phyloP scores from a whole-genome alignment of 2,113 vertebrate species.

The Phoxinus phoxinus region DNA sequence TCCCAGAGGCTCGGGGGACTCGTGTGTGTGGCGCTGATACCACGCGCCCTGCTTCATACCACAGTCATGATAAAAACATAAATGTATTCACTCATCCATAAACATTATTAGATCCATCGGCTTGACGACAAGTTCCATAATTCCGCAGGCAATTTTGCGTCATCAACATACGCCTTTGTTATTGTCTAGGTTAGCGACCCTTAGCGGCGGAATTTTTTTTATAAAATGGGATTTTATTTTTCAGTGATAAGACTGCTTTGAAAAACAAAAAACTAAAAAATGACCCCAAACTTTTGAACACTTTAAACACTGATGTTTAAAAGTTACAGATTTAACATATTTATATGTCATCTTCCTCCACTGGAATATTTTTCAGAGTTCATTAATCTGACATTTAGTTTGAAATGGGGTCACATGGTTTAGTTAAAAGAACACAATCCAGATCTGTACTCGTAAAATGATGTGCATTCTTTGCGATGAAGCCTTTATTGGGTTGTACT shows the following conservation, averaged over 20 bases:
- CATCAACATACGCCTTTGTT: too few species aligned
- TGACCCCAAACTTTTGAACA: not conserved
- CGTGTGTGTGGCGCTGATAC: too few species aligned
- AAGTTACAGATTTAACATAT: not conserved
- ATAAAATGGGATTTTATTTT: too few species aligned
- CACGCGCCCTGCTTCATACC: too few species aligned
- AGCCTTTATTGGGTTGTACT: not conserved
- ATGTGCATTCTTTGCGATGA: conserved; percentile 22
- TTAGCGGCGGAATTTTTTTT: too few species aligned
- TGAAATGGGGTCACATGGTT: conserved; percentile 5
- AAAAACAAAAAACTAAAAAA: not conserved
- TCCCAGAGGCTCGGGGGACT: too few species aligned
- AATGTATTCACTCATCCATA: too few species aligned
- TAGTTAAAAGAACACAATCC: conserved; percentile 33
- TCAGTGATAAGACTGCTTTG: not conserved
- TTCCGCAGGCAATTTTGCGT: too few species aligned
- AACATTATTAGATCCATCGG: too few species aligned
- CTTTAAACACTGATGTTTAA: not conserved
- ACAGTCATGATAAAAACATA: too few species aligned
- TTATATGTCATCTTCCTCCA: conserved; percentile 18
- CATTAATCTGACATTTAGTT: conserved; percentile 19
- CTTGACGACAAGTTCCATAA: too few species aligned
- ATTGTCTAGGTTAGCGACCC: too few species aligned
- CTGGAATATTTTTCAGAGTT: conserved; percentile 54
- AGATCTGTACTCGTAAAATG: conserved; percentile 23